Evolutionary conservation across 2,797 vertebrate species (phyloP).

Genomic region (Coilia nasus): DNA sequence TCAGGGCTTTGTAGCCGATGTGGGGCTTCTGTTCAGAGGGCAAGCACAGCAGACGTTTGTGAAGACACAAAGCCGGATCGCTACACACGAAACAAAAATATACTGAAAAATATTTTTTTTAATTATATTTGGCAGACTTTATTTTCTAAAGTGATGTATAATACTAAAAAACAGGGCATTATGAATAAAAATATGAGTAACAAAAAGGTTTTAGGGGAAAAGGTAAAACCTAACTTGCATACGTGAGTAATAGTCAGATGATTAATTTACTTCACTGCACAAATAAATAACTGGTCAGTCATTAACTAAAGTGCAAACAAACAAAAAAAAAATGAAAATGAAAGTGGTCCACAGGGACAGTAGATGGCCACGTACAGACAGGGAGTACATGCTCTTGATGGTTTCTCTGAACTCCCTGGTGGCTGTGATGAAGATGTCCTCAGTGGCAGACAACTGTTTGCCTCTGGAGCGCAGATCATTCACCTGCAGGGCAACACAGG

Average conservation of each 20-base stretch:
- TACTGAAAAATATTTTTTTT: no score
- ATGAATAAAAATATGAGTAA: no score
- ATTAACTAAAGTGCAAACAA: no score
- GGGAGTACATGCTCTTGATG: constrained; percentile 95
- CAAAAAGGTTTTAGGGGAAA: no score
- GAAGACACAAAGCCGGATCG: neutral
- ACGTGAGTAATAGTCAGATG: no score
- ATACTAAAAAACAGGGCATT: no score
- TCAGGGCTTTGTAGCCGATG: constrained; percentile 91
- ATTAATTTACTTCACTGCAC: no score
- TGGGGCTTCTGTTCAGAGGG: constrained; percentile 68
- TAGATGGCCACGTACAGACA: neutral
- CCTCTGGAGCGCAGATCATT: constrained; percentile 89
- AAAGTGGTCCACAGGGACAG: neutral
- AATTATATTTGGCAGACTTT: no score
- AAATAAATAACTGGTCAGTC: no score
- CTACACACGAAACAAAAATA: neutral
- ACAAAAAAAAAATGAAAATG: neutral
- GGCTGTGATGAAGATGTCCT: constrained; percentile 90
- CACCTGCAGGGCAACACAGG: constrained; percentile 72
- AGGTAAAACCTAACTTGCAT: no score
- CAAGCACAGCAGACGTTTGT: neutral
- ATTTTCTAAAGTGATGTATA: no score
- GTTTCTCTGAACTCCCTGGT: constrained; percentile 91
- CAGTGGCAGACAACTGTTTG: constrained; percentile 84